Percentiles rank a stretch among this genome's conserved stretches.
Conservation (phyloP, 2,113 vertebrate species). For the Elgaria multicarinata region DNA sequence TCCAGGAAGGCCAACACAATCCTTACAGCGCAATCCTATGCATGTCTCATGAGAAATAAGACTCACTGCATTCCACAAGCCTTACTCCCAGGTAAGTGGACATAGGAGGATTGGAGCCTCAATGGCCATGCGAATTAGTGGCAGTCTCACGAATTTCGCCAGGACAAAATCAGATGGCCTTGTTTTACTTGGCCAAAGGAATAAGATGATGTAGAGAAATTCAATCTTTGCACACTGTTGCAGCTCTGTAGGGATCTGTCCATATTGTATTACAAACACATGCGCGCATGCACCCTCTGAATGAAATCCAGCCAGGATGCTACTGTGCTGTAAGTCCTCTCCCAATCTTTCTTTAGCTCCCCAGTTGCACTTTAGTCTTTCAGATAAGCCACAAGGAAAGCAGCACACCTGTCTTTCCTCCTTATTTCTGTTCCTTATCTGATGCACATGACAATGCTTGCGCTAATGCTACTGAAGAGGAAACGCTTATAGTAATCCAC, state of each 20-base stretch:
- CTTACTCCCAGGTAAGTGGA: neutral
- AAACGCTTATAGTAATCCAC: accelerated
- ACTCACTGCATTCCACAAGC: neutral
- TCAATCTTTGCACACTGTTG: neutral
- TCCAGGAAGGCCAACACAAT: neutral
- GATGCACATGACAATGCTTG: neutral
- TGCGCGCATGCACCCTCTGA: no score
- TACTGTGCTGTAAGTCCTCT: neutral
- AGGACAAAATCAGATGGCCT: neutral
- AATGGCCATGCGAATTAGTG: neutral
- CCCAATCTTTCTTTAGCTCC: neutral
- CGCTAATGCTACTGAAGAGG: neutral
- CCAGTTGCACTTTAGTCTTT: neutral
- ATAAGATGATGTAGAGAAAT: neutral
- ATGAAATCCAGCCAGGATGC: neutral
- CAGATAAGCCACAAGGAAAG: neutral
- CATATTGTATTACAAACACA: neutral
- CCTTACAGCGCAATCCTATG: neutral
- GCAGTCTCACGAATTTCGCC: neutral
- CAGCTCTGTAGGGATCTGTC: neutral
- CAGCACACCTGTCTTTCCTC: neutral
- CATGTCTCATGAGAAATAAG: neutral
- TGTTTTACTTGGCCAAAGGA: neutral
- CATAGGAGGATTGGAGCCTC: neutral
- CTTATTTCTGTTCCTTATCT: neutral